Base-by-base conservation (phyloP, 2,113 vertebrate genomes). In the Leptobrachium leishanense region DNA sequence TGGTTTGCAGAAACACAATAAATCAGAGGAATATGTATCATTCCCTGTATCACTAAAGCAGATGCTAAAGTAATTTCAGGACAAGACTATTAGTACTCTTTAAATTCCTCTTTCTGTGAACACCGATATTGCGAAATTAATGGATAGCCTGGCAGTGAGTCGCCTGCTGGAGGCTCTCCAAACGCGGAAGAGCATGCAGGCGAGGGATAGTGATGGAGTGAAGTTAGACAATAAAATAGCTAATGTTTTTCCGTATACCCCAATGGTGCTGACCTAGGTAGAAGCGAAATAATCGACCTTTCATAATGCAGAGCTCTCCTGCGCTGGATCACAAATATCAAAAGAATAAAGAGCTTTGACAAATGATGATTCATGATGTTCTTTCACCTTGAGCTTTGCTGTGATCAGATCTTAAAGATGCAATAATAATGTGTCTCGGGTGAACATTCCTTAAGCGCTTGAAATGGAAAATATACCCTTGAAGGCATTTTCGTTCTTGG, bases 321-420 rank as follows among this genome's bases (percentile, higher is more conserved):
- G 75, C 75, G 44, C 13, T 62, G 43, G n/a, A 65, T 59, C n/a
- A 65, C 64, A 53, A 77, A 69, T 77, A 77, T 53, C 54, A 62
- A 9, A 6, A 65, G 59, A 57, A 54, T 39, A 43, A 12, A 2
- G 66, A 57, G 39, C 40, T n/a, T 69, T 68, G 75, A 77, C 53
- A 69, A 77, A 77, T 59, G 66, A 77, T 69, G 66, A 77, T 77
- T 69, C 75, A 77, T 59, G 55, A 20, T 9, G 15, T 40, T 62
- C 41, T 54, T 77, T 57, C 46, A 70, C 66, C 66, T 69, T 77
- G 75, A 69, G 66, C 42, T 77, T 44, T 31, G n/a, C 13, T 20
- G 62, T 39, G 39, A 59, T 3, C 9, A 59, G 55, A 59, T 1
- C 55, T 59, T 11, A 59, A 59, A 15, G 6, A 59, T 59, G 3